Conservation (phyloP, 1,140 invertebrate genomes). For the Pseudomyrmex sp. region DNA sequence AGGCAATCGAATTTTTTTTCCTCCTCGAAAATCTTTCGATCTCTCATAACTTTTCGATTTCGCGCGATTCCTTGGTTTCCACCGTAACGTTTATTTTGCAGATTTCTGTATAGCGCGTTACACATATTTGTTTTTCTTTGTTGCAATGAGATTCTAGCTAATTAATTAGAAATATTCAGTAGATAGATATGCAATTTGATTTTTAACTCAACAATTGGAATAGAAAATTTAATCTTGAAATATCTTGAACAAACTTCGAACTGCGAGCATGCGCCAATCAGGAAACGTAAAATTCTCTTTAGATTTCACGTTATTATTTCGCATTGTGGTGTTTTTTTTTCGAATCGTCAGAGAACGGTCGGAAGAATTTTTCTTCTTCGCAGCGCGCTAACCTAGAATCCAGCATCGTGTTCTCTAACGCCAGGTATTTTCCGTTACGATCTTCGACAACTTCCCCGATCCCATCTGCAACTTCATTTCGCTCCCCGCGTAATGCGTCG, state of each 20-base stretch:
- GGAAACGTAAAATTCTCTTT: not conserved
- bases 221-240: too few relatives aligned
- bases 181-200: too few relatives aligned
- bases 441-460: conserved; percentile 1
- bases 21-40: conserved; percentile 18
- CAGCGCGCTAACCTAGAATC: not conserved
- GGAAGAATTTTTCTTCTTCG: too few relatives aligned
- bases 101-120: not conserved
- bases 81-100: conserved; percentile 1
- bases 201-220: too few relatives aligned
- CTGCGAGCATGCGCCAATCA: not conserved
- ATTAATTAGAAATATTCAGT: too few relatives aligned
- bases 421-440: not conserved
- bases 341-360: not conserved
- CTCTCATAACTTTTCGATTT: conserved; percentile 45
- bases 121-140: too few relatives aligned
- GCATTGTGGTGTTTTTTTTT: not conserved
- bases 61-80: not conserved
- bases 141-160: too few relatives aligned
- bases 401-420: not conserved
- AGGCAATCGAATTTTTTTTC: conserved; percentile 30
- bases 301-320: not conserved
- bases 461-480: not conserved
- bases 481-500: not conserved
- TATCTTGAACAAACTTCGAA: too few relatives aligned